Evolutionary conservation across 2,797 vertebrate species (phyloP).

Genomic region (Lindbergichthys nudifrons): DNA sequence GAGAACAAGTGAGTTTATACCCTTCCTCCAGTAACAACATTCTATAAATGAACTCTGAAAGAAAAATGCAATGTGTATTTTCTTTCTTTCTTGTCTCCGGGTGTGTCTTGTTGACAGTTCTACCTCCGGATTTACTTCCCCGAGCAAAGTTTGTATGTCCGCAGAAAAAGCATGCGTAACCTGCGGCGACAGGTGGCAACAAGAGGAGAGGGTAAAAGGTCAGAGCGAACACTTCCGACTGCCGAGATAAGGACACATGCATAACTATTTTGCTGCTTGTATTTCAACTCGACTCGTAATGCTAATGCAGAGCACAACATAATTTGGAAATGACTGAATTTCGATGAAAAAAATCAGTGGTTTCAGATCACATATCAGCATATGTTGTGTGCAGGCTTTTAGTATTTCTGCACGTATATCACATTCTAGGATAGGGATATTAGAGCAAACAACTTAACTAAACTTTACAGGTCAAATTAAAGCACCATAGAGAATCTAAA

Average conservation of each 20-base stretch:
- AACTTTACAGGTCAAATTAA: not conserved
- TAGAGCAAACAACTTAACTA: not conserved
- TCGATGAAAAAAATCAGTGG: not conserved
- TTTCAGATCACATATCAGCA: not conserved
- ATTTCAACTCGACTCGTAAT: constrained; percentile 4
- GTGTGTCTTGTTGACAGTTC: constrained; percentile 63
- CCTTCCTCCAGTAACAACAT: not conserved
- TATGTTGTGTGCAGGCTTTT: not conserved
- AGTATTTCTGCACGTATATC: not conserved
- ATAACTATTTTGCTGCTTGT: constrained; percentile 9
- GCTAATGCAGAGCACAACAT: not conserved
- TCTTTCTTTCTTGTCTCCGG: constrained; percentile 18
- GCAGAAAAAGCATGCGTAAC: constrained; percentile 48
- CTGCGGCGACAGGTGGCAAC: constrained; percentile 80
- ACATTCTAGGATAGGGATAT: not conserved
- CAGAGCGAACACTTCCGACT: constrained; percentile 72
- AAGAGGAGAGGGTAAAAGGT: constrained; percentile 76
- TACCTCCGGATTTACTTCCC: constrained; percentile 62
- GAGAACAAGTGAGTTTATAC: not conserved
- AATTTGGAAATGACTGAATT: not conserved
- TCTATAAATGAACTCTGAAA: not conserved
- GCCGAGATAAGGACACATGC: constrained; percentile 49
- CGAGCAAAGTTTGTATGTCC: constrained; percentile 54
- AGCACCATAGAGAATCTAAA: not conserved
- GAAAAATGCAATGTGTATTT: not conserved